Percentiles rank a stretch among this genome's conserved stretches.
Conservation (phyloP, 2,888 invertebrate species). For the Acanthoscelides obtectus region DNA sequence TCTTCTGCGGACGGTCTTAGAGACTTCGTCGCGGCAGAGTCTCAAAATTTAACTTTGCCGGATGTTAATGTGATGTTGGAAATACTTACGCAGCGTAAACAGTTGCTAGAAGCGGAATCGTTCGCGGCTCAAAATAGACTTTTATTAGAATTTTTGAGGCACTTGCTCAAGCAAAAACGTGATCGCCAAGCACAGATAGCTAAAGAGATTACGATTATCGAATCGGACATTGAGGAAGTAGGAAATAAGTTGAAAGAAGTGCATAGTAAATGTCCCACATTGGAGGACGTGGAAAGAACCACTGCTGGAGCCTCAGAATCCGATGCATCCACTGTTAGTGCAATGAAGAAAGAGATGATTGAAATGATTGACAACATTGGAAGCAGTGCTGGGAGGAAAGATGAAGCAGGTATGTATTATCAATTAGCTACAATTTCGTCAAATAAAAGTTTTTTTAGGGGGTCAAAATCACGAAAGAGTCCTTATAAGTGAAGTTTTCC, state of each 20-base stretch:
- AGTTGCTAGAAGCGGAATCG: conserved; percentile 75
- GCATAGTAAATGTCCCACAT: conserved; percentile 54
- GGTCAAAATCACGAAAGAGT: too few relatives aligned
- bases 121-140: conserved; percentile 75
- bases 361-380: conserved; percentile 55
- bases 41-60: conserved; percentile 66
- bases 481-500: too few relatives aligned
- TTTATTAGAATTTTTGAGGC: conserved; percentile 77
- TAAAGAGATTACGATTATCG: conserved; percentile 70
- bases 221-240: conserved; percentile 68
- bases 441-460: too few relatives aligned
- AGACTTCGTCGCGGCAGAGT: conserved; percentile 63
- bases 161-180: conserved; percentile 68
- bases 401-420: conserved; percentile 23
- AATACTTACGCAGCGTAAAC: conserved; percentile 72
- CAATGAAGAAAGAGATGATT: conserved; percentile 55
- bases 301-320: conserved; percentile 46
- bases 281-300: conserved; percentile 53
- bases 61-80: conserved; percentile 81
- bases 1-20: conserved; percentile 54
- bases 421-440: too few relatives aligned
- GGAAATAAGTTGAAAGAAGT: conserved; percentile 59
- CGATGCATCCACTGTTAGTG: conserved; percentile 48
- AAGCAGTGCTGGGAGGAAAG: conserved; percentile 41
- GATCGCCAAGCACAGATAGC: conserved; percentile 62